phyloP scores from a whole-genome alignment of 1,140 invertebrate genomes.

The Sarcophaga bullata region DNA sequence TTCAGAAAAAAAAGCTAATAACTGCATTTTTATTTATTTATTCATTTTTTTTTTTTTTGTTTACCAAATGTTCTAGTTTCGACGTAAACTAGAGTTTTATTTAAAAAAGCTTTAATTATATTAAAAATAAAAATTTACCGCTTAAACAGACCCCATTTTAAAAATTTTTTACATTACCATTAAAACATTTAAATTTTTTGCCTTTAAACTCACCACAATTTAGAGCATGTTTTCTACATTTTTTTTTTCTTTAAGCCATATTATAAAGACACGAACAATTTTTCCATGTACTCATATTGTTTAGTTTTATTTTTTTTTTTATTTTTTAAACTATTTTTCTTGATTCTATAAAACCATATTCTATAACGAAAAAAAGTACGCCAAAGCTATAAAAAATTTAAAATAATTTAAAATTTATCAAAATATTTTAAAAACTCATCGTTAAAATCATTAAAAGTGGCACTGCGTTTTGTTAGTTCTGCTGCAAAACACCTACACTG shows the following conservation, averaged over 20 bases:
- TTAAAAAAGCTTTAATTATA: too few species aligned
- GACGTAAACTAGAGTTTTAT: too few species aligned
- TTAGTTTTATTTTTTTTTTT: not conserved
- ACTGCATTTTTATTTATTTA: not conserved
- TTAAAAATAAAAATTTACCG: too few species aligned
- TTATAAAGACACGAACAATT: not conserved
- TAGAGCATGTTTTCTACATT: not conserved
- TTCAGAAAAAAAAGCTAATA: not conserved
- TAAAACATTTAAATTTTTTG: too few species aligned
- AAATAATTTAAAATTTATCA: not conserved
- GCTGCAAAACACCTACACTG: not conserved
- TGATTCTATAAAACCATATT: not conserved
- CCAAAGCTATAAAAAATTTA: constrained; percentile 17
- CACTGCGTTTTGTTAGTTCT: constrained; percentile 19
- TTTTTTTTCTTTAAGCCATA: not conserved
- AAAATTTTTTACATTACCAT: too few species aligned
- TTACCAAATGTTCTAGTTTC: not conserved
- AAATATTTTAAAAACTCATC: not conserved
- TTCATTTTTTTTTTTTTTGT: not conserved
- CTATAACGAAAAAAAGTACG: constrained; percentile 32
- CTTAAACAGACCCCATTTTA: too few species aligned
- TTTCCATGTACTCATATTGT: not conserved
- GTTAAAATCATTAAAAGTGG: constrained; percentile 26
- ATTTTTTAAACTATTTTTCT: not conserved
- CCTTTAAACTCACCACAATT: not conserved